Evolutionary conservation across 2,888 invertebrate genomes (phyloP), one percentile per base, ranked within the genome.

Genomic region (Leptarthrus brevirostris): DNA sequence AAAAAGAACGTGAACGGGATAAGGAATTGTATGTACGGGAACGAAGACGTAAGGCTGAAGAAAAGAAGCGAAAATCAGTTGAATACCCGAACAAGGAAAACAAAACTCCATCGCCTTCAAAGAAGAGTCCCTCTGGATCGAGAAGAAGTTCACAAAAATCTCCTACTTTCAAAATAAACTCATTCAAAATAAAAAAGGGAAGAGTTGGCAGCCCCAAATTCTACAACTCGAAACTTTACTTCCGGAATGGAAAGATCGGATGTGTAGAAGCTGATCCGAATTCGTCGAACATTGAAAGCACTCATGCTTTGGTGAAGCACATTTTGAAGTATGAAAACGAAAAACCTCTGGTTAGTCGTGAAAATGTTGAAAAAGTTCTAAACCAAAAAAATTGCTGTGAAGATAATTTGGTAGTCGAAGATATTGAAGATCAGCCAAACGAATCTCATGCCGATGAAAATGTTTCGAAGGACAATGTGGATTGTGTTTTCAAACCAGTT

Each of bases 181-280:
- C 83, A 2, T 83, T 82, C 56, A 84, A 83, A 74, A 80, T 80
- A 3, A 77, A 78, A 20, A 73, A 77, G 16, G 22, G 24, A n/a
- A 10, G 16, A 26, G 36, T 20, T 24, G 76, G 79, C 2, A 84
- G 85, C 72, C 85, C 85, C 0, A 77, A 83, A 4, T 82, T 84
- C 75, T 78, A 81, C 8, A 83, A 85, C 53, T 83, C 84, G 4
- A 81, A 81, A 18, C 76, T 85, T 3, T 85, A 84, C 71, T 86
- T 86, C 74, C 82, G 83, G 0, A 85, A 85, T 71, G 85, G 85
- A 0, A 82, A 82, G 69, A 85, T 85, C 12, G 86, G 86, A 10
- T 85, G 85, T 72, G 79, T 83, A 18, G 86, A 84, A 36, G 82
- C 85, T 0, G 83, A 85, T 40, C 82, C 83, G 18, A 74, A 74